Evolutionary conservation across 2,888 invertebrate species (phyloP).

Genomic region (Cartodere bifasciata): DNA sequence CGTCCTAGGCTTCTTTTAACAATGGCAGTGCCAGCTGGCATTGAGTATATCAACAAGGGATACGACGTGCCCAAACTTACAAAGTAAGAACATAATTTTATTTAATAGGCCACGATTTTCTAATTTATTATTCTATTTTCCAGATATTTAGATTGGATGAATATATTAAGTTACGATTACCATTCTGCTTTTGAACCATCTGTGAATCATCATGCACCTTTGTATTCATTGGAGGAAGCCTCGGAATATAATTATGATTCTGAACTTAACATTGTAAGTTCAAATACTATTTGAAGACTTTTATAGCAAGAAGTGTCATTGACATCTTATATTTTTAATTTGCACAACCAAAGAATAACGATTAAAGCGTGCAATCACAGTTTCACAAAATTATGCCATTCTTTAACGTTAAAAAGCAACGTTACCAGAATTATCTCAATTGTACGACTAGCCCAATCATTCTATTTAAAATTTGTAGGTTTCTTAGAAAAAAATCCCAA

Average conservation of each 20-base stretch:
- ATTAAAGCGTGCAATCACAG: too few species aligned
- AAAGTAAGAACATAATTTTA: conserved; percentile 42
- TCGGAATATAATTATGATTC: conserved; percentile 79
- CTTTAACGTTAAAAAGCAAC: too few species aligned
- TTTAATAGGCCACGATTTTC: not conserved
- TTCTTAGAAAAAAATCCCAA: too few species aligned
- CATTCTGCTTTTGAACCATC: conserved; percentile 85
- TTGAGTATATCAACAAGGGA: conserved; percentile 86
- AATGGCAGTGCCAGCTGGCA: conserved; percentile 90
- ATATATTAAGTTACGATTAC: conserved; percentile 82
- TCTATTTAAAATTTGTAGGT: too few species aligned
- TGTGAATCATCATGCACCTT: conserved; percentile 82
- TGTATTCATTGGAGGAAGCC: conserved; percentile 68
- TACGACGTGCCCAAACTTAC: conserved; percentile 81
- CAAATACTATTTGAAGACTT: too few species aligned
- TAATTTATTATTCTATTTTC: conserved; percentile 12
- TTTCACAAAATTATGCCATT: too few species aligned
- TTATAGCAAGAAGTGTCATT: too few species aligned
- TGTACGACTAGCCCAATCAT: too few species aligned
- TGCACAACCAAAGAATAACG: too few species aligned
- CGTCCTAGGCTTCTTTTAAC: conserved; percentile 68
- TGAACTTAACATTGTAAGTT: conserved; percentile 78
- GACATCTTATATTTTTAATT: too few species aligned
- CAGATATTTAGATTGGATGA: conserved; percentile 84
- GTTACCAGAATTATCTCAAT: too few species aligned